phyloP scores from a whole-genome alignment of 2,113 vertebrate genomes.

The Sciurus niger region DNA sequence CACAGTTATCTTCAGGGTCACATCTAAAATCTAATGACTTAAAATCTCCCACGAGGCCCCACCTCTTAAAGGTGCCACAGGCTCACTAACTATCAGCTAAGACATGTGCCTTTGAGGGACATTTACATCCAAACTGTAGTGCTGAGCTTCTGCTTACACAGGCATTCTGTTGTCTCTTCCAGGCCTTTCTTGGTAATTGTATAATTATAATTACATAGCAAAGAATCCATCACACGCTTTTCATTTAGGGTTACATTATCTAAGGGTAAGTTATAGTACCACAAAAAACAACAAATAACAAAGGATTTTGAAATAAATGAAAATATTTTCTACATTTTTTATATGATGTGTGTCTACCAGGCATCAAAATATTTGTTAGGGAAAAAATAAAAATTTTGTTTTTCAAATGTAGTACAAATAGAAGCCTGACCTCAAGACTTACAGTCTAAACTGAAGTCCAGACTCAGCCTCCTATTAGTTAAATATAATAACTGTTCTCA shows the following conservation, averaged over 20 bases:
- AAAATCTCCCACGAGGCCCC: accelerated
- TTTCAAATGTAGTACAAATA: neutral
- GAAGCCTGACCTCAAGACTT: neutral
- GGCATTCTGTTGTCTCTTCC: neutral
- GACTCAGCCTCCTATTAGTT: neutral
- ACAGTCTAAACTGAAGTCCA: neutral
- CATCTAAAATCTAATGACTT: neutral
- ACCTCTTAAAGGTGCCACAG: neutral
- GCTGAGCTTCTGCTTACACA: too few species aligned
- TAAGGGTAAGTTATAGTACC: neutral
- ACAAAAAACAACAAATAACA: neutral
- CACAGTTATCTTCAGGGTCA: accelerated
- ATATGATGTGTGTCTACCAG: neutral
- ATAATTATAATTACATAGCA: too few species aligned
- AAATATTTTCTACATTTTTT: neutral
- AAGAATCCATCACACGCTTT: neutral
- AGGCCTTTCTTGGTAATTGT: neutral
- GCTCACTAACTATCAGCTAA: neutral
- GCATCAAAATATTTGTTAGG: neutral
- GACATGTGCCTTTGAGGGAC: accelerated
- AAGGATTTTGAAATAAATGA: neutral
- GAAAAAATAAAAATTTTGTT: neutral
- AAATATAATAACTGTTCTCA: neutral
- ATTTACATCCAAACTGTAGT: neutral
- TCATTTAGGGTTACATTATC: neutral